Percentiles rank a stretch among this genome's conserved stretches.
Conservation (phyloP, 2,113 vertebrate species). For the Hyaena hyaena region DNA sequence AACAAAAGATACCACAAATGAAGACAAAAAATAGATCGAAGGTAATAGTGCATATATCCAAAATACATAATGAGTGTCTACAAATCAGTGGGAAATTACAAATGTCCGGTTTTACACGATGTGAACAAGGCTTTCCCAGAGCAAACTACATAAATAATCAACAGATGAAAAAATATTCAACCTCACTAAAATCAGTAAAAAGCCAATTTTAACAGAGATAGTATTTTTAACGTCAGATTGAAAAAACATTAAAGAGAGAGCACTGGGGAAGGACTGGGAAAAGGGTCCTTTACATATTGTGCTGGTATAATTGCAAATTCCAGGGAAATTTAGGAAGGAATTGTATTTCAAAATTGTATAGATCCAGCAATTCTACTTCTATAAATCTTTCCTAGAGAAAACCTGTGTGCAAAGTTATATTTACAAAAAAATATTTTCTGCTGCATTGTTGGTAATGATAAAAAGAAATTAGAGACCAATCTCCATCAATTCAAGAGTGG, state of each 20-base stretch:
- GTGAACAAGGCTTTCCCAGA: background rate
- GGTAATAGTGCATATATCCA: background rate
- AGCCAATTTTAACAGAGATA: background rate
- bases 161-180: background rate
- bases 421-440: background rate
- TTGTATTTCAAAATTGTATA: background rate
- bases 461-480: background rate
- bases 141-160: background rate
- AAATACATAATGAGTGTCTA: background rate
- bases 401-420: background rate
- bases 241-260: background rate
- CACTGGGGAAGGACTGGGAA: background rate
- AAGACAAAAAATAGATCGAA: background rate
- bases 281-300: background rate
- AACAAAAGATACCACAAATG: background rate
- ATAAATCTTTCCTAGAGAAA: background rate
- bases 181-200: background rate
- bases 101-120: background rate
- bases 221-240: background rate
- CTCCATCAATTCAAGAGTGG: background rate
- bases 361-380: background rate
- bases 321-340: background rate
- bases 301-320: background rate
- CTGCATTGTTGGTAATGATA: background rate
- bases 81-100: background rate